Conservation (phyloP, 2,797 vertebrate species). For the Spatula clypeata region DNA sequence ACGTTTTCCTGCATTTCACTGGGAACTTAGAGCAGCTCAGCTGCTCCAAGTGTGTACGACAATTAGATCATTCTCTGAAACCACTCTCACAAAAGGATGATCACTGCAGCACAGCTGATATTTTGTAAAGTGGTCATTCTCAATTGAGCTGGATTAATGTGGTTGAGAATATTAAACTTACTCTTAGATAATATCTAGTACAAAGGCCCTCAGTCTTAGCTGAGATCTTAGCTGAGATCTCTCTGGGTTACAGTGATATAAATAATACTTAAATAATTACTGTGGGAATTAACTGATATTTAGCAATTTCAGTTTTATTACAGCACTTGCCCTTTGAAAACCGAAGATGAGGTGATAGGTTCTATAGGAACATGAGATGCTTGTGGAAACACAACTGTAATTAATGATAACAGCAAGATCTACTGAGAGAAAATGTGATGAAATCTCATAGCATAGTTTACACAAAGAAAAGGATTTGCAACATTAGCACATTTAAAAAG, state of each 20-base stretch:
- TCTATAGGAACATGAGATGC: neutral
- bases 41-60: neutral
- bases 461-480: neutral
- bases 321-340: slow-evolving; percentile 34
- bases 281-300: slow-evolving; percentile 44
- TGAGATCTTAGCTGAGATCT: neutral
- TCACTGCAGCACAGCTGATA: neutral
- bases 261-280: slow-evolving; percentile 52
- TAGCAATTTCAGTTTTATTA: slow-evolving; percentile 46
- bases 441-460: neutral
- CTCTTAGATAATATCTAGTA: slow-evolving; percentile 23
- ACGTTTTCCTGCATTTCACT: neutral
- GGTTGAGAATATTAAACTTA: slow-evolving; percentile 26
- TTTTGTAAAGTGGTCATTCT: slow-evolving; percentile 8
- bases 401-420: slow-evolving; percentile 20
- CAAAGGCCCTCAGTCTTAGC: slow-evolving; percentile 1
- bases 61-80: slow-evolving; percentile 3
- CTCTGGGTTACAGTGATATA: slow-evolving; percentile 23
- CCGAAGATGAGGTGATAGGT: neutral
- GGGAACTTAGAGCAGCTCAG: neutral
- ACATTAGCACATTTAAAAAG: neutral
- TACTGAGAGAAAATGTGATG: neutral
- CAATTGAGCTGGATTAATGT: neutral
- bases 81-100: neutral
- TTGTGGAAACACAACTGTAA: slow-evolving; percentile 17